A percentile compares a stretch with the other conserved stretches of the same genome.
Conservation (phyloP, 2,113 vertebrate genomes). For the Forbesichthys papilliferus region DNA sequence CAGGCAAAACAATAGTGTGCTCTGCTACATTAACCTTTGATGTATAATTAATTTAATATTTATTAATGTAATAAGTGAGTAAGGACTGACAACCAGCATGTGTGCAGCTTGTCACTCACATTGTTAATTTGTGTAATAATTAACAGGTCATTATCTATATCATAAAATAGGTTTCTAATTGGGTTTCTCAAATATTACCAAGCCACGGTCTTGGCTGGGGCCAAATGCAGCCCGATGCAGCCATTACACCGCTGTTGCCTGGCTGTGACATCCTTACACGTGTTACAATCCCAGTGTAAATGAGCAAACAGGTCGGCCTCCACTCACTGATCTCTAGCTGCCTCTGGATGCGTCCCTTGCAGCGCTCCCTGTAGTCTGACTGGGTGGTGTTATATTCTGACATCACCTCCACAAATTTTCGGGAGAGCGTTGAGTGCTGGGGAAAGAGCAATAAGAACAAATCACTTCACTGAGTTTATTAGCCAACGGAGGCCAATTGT, state of each 20-base stretch:
- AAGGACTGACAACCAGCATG: too few species aligned
- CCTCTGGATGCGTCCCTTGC: conserved; percentile 91
- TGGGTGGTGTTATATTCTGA: conserved; percentile 92
- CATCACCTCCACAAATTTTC: conserved; percentile 95
- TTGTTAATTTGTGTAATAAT: too few species aligned
- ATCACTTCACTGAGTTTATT: background rate
- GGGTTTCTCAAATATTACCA: too few species aligned
- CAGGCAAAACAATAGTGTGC: too few species aligned
- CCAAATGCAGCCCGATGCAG: background rate
- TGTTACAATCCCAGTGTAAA: conserved; percentile 1
- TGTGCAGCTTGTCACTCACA: too few species aligned
- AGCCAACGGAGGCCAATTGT: background rate
- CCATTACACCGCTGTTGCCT: background rate
- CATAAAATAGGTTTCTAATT: too few species aligned
- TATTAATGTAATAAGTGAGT: too few species aligned
- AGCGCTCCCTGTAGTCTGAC: conserved; percentile 92
- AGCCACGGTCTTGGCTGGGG: too few species aligned
- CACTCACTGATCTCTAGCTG: conserved; percentile 93
- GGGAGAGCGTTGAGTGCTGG: conserved; percentile 89
- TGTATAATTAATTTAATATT: too few species aligned
- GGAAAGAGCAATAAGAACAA: background rate
- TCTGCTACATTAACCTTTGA: too few species aligned
- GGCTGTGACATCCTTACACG: background rate
- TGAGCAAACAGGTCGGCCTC: background rate
- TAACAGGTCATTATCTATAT: too few species aligned